Percentiles rank a stretch among this genome's conserved stretches.
These are phyloP conservation scores for Oscheius sp. DNA, from an alignment of 2,888 invertebrate genomes.

Conservation along the genomic window DNA sequence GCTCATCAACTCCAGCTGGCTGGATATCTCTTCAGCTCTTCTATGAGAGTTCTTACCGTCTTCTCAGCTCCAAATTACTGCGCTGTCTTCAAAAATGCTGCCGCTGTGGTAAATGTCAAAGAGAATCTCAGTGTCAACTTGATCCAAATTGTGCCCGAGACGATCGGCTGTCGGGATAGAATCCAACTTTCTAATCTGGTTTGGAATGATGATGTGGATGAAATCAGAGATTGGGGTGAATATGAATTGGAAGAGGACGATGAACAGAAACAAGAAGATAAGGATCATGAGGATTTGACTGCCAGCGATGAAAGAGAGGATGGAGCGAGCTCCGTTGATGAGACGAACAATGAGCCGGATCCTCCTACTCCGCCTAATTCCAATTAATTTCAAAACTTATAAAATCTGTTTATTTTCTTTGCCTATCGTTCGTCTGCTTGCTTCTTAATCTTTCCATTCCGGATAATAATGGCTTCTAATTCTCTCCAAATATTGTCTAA, in stretches of 20 bases:
- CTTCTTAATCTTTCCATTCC: conserved; percentile 52
- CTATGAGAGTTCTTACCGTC: not conserved
- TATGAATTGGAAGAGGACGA: not conserved
- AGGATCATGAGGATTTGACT: not conserved
- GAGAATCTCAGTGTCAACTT: not conserved
- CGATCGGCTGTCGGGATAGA: not conserved
- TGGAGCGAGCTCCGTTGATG: not conserved
- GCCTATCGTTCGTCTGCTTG: not conserved
- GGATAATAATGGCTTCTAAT: conserved; percentile 65
- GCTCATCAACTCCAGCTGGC: conserved; percentile 1
- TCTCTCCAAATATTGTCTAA: conserved; percentile 57
- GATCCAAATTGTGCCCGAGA: conserved; percentile 43
- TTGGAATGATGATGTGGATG: not conserved
- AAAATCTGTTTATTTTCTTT: not conserved
- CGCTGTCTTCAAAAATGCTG: not conserved
- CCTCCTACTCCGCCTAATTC: not conserved
- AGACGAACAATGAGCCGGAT: not conserved
- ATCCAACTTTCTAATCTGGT: not conserved
- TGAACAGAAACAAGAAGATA: not conserved
- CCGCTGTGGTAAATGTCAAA: not conserved
- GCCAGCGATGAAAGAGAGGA: no score
- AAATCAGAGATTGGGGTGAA: not conserved
- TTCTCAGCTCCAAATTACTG: conserved; percentile 17
- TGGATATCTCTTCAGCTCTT: not conserved
- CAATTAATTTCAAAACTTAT: not conserved